Percentiles rank a stretch among this genome's conserved stretches.
Evolutionary conservation across 35 echinoderm and acorn worm species (phyloP).

Genomic region (Anneissia japonica): DNA sequence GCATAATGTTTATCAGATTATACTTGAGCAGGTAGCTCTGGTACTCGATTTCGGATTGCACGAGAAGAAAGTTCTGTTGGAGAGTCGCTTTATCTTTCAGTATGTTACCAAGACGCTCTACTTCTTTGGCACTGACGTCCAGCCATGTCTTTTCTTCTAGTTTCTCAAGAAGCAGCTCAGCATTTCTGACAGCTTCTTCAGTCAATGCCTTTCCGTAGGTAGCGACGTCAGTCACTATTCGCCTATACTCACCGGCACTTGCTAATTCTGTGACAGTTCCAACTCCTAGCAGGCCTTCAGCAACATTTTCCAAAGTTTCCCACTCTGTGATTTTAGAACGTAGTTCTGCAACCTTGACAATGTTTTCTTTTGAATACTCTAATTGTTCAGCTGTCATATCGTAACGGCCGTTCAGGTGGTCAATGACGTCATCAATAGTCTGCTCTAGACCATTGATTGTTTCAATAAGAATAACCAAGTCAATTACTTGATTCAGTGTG

Average conservation of each 20-base stretch:
- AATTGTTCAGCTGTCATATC: background rate
- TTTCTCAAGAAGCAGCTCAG: background rate
- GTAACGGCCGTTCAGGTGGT: background rate
- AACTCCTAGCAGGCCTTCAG: background rate
- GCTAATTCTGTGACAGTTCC: background rate
- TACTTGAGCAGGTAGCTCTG: background rate
- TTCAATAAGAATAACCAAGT: background rate
- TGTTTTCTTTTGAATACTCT: background rate
- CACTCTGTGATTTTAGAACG: background rate
- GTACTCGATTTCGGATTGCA: background rate
- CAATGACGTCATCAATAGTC: background rate
- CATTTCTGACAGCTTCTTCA: background rate
- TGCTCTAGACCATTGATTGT: background rate
- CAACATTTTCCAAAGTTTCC: background rate
- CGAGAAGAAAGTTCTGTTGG: background rate
- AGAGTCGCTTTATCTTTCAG: background rate
- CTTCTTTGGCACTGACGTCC: background rate
- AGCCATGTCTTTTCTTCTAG: background rate
- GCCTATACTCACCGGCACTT: background rate
- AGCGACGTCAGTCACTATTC: background rate
- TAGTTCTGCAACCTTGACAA: background rate
- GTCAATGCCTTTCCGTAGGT: background rate
- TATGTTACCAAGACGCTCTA: background rate
- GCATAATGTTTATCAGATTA: background rate
- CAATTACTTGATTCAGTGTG: background rate